These are phyloP conservation scores for Hippocampus abdominalis DNA, from an alignment of 2,113 vertebrate genomes.

Conservation along the genomic window DNA sequence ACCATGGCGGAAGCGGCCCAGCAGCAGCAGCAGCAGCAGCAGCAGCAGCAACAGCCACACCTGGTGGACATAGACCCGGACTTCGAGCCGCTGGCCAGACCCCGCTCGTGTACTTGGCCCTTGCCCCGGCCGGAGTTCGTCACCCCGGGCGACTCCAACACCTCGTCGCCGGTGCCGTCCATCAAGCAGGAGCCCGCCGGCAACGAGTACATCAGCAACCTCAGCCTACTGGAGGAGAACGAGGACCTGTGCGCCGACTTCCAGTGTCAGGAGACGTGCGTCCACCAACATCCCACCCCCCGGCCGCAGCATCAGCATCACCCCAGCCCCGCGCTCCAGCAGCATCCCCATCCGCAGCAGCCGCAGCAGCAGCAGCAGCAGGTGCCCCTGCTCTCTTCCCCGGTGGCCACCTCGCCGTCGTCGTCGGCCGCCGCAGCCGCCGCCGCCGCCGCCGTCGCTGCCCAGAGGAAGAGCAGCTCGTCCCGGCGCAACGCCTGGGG, in stretches of 20 bases:
- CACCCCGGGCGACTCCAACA: slow-evolving; percentile 83
- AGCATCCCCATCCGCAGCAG: slow-evolving; percentile 62
- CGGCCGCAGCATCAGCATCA: slow-evolving; percentile 69
- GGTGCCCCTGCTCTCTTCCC: slow-evolving; percentile 73
- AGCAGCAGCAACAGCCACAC: slow-evolving; percentile 64
- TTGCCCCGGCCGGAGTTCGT: slow-evolving; percentile 87
- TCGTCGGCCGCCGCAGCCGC: slow-evolving; percentile 50
- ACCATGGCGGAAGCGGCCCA: slow-evolving; percentile 78
- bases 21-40: slow-evolving; percentile 47
- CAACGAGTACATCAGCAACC: slow-evolving; percentile 82
- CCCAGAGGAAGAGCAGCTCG: slow-evolving; percentile 93
- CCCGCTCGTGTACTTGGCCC: slow-evolving; percentile 84
- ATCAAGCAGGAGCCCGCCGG: slow-evolving; percentile 80
- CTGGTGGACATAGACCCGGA: slow-evolving; percentile 84
- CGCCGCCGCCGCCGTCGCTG: slow-evolving; percentile 71
- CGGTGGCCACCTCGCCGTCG: slow-evolving; percentile 71
- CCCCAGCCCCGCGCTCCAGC: slow-evolving; percentile 31
- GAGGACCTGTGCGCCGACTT: slow-evolving; percentile 80
- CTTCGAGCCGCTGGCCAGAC: slow-evolving; percentile 82
- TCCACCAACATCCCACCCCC: slow-evolving; percentile 64
- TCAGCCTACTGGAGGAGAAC: slow-evolving; percentile 85
- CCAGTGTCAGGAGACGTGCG: slow-evolving; percentile 74
- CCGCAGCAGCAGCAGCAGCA: slow-evolving; percentile 70
- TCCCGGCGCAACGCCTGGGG: slow-evolving; percentile 95
- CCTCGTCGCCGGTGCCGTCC: slow-evolving; percentile 84